Evolutionary conservation across 1,140 invertebrate species (phyloP).

Genomic region (Agrilus planipennis): DNA sequence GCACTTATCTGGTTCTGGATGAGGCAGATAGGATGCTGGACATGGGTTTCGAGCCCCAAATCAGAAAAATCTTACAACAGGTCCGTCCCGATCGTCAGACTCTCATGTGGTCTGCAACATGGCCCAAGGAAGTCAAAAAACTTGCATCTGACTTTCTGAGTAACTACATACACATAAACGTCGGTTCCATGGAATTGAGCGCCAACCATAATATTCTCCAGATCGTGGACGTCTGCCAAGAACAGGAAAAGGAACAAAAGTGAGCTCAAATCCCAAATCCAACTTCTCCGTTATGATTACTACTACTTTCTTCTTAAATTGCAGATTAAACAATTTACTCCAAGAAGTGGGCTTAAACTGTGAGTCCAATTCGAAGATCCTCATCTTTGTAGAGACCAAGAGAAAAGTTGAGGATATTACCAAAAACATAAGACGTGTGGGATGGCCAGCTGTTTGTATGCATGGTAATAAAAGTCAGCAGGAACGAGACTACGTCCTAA

Average conservation of each 20-base stretch:
- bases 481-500: constrained; percentile 83
- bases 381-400: constrained; percentile 96
- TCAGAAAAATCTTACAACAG: constrained; percentile 86
- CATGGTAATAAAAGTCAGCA: constrained; percentile 96
- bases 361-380: constrained; percentile 85
- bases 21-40: no score
- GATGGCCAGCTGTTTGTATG: constrained; percentile 86
- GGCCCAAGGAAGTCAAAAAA: constrained; percentile 89
- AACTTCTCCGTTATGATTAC: no score
- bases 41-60: constrained; percentile 95
- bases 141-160: constrained; percentile 87
- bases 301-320: no score
- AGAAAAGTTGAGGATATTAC: constrained; percentile 91
- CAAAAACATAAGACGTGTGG: constrained; percentile 75
- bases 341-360: constrained; percentile 76
- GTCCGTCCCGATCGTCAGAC: constrained; percentile 87
- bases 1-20: constrained; percentile 86
- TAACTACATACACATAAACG: constrained; percentile 65
- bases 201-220: constrained; percentile 97
- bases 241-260: constrained; percentile 73
- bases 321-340: constrained; percentile 59
- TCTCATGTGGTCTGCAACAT: constrained; percentile 95
- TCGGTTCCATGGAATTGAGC: constrained; percentile 82
- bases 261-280: no score
- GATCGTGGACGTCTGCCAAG: constrained; percentile 86